These are phyloP conservation scores for Alectura lathami DNA, from an alignment of 2,113 vertebrate species.

Conservation along the genomic window DNA sequence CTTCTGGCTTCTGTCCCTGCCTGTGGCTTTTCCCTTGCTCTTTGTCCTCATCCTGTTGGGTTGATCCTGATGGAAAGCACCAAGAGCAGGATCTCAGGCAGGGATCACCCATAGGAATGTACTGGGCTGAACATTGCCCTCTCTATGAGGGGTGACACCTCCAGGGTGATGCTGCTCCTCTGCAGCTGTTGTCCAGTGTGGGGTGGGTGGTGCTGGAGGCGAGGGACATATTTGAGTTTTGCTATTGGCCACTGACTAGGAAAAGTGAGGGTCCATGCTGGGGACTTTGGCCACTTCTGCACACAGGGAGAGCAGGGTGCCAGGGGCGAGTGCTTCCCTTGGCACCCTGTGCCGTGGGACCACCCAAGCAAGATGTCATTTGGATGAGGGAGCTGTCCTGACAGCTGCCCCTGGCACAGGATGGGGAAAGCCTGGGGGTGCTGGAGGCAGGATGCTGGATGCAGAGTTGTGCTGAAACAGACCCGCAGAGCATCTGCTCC, in stretches of 20 bases:
- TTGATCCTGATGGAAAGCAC: background rate
- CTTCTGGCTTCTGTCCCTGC: background rate
- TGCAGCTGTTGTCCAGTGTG: slow-evolving; percentile 61
- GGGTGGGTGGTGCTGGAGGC: slow-evolving; percentile 15
- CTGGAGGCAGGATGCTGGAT: background rate
- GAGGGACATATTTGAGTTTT: slow-evolving; percentile 65
- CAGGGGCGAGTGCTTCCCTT: background rate
- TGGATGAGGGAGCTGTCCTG: background rate
- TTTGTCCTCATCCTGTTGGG: background rate
- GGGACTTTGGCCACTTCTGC: slow-evolving; percentile 9
- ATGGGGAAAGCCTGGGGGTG: fast-evolving
- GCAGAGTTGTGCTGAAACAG: background rate
- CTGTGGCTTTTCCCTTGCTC: background rate
- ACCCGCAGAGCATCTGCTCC: background rate
- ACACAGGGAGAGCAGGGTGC: background rate
- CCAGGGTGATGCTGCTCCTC: background rate
- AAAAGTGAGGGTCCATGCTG: background rate
- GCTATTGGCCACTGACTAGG: slow-evolving; percentile 57
- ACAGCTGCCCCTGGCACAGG: background rate
- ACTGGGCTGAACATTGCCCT: background rate
- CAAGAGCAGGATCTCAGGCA: background rate
- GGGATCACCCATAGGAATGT: background rate
- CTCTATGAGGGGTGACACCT: background rate
- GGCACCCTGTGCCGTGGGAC: background rate
- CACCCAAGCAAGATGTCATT: background rate